These are phyloP conservation scores for Orchesella flavescens DNA, from an alignment of 2,888 invertebrate species.

Conservation along the genomic window DNA sequence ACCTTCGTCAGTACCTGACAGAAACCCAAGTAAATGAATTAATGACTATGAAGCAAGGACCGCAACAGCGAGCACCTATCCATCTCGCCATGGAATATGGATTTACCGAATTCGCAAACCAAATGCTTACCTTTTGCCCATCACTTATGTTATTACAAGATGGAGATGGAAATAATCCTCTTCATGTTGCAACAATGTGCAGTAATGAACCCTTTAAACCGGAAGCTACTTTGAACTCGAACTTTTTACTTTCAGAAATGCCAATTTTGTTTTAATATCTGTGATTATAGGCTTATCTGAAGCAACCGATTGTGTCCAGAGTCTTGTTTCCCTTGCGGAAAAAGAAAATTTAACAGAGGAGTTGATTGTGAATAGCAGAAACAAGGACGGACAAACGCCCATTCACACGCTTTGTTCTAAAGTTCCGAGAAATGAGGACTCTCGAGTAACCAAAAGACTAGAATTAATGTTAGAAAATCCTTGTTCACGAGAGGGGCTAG, in stretches of 20 bases:
- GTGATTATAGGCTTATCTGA: slow-evolving; percentile 29
- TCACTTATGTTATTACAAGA: slow-evolving; percentile 2
- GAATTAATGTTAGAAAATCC: neutral
- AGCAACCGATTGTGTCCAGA: slow-evolving; percentile 4
- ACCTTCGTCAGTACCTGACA: neutral
- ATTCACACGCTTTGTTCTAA: slow-evolving; percentile 22
- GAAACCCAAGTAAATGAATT: neutral
- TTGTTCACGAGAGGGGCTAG: neutral
- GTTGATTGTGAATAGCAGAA: neutral
- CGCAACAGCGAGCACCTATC: neutral
- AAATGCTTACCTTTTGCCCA: slow-evolving; percentile 10
- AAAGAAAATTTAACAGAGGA: neutral
- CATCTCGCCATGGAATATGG: slow-evolving; percentile 28
- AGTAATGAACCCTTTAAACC: neutral
- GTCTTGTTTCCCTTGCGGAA: neutral
- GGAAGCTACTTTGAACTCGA: neutral
- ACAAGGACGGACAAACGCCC: neutral
- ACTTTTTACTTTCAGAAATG: neutral
- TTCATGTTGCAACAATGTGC: slow-evolving; percentile 30
- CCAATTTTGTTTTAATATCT: neutral
- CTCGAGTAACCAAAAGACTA: neutral
- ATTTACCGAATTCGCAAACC: slow-evolving; percentile 3
- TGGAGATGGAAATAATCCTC: neutral
- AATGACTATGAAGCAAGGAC: slow-evolving; percentile 4
- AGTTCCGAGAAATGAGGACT: slow-evolving; percentile 36